These are phyloP conservation scores for Sesamia inferens DNA, from an alignment of 2,888 invertebrate genomes.

Conservation along the genomic window DNA sequence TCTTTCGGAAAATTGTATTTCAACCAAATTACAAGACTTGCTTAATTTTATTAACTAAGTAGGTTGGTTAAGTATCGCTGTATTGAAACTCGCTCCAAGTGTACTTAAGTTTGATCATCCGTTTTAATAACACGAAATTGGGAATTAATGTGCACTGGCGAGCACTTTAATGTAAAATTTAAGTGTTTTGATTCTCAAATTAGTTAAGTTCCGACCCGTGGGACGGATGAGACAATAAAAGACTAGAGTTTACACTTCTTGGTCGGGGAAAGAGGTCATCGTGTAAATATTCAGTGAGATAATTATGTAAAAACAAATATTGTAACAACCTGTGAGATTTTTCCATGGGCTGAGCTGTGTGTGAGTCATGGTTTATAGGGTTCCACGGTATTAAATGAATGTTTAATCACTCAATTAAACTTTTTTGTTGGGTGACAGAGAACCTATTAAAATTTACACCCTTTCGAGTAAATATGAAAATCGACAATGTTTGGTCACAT, in stretches of 20 bases:
- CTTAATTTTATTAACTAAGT: slow-evolving; percentile 45
- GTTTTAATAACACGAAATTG: slow-evolving; percentile 59
- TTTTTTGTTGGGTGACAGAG: slow-evolving; percentile 19
- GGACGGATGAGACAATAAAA: slow-evolving; percentile 57
- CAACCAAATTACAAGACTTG: slow-evolving; percentile 28
- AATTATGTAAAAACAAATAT: slow-evolving; percentile 60
- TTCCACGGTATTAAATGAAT: slow-evolving; percentile 33
- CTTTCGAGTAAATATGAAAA: slow-evolving; percentile 5
- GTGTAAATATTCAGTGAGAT: slow-evolving; percentile 57
- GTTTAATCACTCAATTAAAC: slow-evolving; percentile 46
- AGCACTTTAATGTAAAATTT: slow-evolving; percentile 51
- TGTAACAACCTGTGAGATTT: slow-evolving; percentile 58
- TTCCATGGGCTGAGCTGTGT: slow-evolving; percentile 15
- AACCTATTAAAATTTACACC: slow-evolving; percentile 11
- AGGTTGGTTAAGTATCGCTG: slow-evolving; percentile 31
- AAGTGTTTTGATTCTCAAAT: slow-evolving; percentile 62
- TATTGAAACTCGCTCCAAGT: slow-evolving; percentile 45
- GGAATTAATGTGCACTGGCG: slow-evolving; percentile 57
- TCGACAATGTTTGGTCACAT: neutral
- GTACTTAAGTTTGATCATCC: slow-evolving; percentile 57
- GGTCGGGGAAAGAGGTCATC: slow-evolving; percentile 55
- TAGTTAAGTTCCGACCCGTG: slow-evolving; percentile 54
- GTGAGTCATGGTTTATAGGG: slow-evolving; percentile 49
- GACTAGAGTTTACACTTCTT: slow-evolving; percentile 48
- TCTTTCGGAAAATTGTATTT: slow-evolving; percentile 24